These are phyloP conservation scores for Argyrosomus japonicus DNA, from an alignment of 2,113 vertebrate species.

Conservation along the genomic window DNA sequence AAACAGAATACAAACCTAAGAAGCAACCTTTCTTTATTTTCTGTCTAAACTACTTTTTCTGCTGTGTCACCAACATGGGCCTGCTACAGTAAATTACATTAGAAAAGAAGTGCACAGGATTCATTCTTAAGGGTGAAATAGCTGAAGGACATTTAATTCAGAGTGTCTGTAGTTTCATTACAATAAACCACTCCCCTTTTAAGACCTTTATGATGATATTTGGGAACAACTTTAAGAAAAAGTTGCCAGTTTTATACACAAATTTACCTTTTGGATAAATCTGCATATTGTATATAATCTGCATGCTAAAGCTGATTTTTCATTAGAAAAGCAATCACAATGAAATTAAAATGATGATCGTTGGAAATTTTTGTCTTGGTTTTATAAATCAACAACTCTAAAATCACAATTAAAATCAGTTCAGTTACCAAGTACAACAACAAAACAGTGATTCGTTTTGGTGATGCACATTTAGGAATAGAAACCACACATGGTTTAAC, in stretches of 20 bases:
- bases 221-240: neutral
- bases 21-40: neutral
- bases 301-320: neutral
- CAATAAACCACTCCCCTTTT: neutral
- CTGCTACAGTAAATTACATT: neutral
- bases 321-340: neutral
- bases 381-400: neutral
- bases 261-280: too few relatives aligned
- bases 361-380: neutral
- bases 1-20: neutral
- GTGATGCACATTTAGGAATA: neutral
- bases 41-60: neutral
- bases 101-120: neutral
- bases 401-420: neutral
- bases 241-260: neutral
- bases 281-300: neutral
- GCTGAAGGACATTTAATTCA: neutral
- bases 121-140: neutral
- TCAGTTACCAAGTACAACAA: neutral
- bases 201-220: neutral
- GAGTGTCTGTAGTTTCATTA: neutral
- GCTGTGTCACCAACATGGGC: neutral
- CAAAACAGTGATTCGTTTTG: neutral
- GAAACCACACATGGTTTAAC: conserved; percentile 12
- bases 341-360: neutral